A percentile compares a stretch with the other conserved stretches of the same genome.
Evolutionary conservation across 2,113 vertebrate species (phyloP).

Genomic region (Nanger granti): DNA sequence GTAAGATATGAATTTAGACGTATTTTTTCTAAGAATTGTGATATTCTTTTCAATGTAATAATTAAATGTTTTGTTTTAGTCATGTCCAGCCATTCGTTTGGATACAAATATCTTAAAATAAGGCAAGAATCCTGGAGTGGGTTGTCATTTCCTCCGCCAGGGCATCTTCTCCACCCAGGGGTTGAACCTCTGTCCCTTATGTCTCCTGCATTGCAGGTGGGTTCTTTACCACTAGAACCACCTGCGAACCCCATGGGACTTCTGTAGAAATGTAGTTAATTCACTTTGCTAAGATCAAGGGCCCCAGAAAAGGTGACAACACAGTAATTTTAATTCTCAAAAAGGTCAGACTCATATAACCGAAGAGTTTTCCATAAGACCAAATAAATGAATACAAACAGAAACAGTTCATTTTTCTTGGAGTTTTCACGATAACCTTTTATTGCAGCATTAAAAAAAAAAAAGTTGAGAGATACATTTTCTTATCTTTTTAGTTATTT

Average conservation of each 20-base stretch:
- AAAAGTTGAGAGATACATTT: neutral
- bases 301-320: neutral
- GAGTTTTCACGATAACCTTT: neutral
- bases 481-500: neutral
- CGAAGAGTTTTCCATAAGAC: neutral
- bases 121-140: neutral
- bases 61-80: neutral
- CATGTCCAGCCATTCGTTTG: neutral
- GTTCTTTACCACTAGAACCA: neutral
- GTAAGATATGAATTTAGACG: neutral
- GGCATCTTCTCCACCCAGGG: neutral
- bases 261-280: neutral
- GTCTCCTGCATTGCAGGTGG: neutral
- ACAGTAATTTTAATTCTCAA: neutral
- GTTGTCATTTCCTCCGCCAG: neutral
- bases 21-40: neutral
- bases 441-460: neutral
- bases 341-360: neutral
- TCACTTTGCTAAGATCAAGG: neutral
- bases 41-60: neutral
- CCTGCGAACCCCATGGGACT: neutral
- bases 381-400: neutral
- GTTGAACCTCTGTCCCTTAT: neutral
- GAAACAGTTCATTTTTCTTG: neutral
- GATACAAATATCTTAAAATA: constrained; percentile 8